Conservation (phyloP, 2,113 vertebrate species). For the Hirundichthys speculiger region DNA sequence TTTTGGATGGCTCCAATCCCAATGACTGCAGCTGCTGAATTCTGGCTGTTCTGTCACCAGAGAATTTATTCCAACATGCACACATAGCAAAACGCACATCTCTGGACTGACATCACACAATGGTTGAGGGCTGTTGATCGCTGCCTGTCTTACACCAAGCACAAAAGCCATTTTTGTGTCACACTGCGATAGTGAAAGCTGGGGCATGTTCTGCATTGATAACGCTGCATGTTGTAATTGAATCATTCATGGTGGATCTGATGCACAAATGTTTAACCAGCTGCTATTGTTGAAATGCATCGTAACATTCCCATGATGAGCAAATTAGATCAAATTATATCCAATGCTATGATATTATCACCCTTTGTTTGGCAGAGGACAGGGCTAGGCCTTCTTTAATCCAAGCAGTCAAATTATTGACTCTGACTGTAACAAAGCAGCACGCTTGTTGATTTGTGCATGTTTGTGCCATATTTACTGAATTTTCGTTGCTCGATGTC, state of each 20-base stretch:
- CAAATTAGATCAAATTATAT: constrained; percentile 25
- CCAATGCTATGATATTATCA: constrained; percentile 17
- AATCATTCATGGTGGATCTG: constrained; percentile 58
- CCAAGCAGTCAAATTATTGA: no score
- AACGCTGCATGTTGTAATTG: constrained; percentile 47
- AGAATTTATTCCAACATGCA: constrained; percentile 31
- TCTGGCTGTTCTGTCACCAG: constrained; percentile 22
- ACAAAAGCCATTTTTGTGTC: constrained; percentile 52
- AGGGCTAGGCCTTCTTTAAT: no score
- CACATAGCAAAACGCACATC: constrained; percentile 18
- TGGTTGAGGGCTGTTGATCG: constrained; percentile 32
- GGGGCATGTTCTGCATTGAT: constrained; percentile 58
- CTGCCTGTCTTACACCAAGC: constrained; percentile 31
- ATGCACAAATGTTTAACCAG: constrained; percentile 50
- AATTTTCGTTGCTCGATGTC: no score
- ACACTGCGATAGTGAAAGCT: constrained; percentile 47
- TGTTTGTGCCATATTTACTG: no score
- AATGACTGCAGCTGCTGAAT: constrained; percentile 54
- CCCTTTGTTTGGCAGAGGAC: no score
- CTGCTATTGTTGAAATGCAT: constrained; percentile 38
- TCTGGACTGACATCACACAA: constrained; percentile 25
- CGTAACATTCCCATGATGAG: constrained; percentile 38
- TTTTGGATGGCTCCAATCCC: constrained; percentile 11
- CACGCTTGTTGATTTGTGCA: no score
- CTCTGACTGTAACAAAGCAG: no score